Evolutionary conservation across 1,140 invertebrate genomes (phyloP).

Genomic region (Epicauta chinensis): DNA sequence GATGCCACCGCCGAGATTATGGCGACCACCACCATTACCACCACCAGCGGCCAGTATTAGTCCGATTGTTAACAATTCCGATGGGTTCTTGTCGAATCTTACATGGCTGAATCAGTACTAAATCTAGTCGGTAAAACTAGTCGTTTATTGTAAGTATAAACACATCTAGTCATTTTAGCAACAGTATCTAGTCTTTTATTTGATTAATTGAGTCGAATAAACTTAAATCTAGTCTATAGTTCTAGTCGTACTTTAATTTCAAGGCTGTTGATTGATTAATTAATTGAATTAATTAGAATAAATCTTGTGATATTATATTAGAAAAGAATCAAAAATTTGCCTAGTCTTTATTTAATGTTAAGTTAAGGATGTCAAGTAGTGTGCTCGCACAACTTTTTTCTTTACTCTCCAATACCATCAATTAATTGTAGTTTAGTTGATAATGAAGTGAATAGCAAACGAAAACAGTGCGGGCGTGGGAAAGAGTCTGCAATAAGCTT

Average conservation of each 20-base stretch:
- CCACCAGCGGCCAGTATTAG: conserved; percentile 1
- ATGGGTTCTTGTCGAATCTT: background rate
- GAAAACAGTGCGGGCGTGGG: conserved; percentile 38
- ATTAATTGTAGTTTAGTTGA: too few species aligned
- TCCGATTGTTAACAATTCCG: background rate
- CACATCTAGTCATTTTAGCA: conserved; percentile 12
- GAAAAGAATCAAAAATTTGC: conserved; percentile 8
- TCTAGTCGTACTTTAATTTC: conserved; percentile 7
- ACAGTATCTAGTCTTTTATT: conserved; percentile 2
- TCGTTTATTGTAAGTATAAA: conserved; percentile 1
- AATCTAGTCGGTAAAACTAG: conserved; percentile 3
- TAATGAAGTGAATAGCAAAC: too few species aligned
- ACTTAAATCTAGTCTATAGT: conserved; percentile 5
- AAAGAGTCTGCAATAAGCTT: conserved; percentile 43
- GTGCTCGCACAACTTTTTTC: conserved; percentile 3
- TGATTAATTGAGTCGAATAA: conserved; percentile 3
- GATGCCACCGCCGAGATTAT: conserved; percentile 37
- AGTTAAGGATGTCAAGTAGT: conserved; percentile 2
- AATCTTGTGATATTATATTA: conserved; percentile 11
- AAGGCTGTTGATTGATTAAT: background rate
- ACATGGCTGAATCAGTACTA: background rate
- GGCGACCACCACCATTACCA: conserved; percentile 39
- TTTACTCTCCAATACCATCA: too few species aligned
- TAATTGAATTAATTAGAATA: conserved; percentile 3
- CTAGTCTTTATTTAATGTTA: too few species aligned